Evolutionary conservation across 2,113 vertebrate species (phyloP), one percentile per base, ranked within the genome.

Genomic region (Elephantulus edwardii): DNA sequence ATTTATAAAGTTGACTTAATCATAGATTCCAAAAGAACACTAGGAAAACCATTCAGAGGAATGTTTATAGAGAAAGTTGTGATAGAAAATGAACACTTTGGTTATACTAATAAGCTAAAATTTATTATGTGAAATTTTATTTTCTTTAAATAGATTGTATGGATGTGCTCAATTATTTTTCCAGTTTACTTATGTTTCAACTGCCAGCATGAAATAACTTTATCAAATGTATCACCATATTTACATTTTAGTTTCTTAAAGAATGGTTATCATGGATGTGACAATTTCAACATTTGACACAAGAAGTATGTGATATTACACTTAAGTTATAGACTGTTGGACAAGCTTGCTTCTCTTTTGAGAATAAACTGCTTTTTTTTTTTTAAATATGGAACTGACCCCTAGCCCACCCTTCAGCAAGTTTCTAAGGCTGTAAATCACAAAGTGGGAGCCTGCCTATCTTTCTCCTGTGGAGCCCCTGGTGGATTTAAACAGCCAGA

Each of bases 231-330:
- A 58, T 62, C 84, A 92, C 20, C 78, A 7, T 46, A 81, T 33
- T 91, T n/a, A n/a, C 46, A n/a, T 64, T 93, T 85, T 71, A 52
- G 62, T 64, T 83, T 64, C 83, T n/a, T 13, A 58, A 74, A 68
- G 86, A 91, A 56, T 33, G n/a, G 10, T 62, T 26, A 81, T 9
- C 28, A 19, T 75, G 44, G 16, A 75, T 75, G 48, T 76, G 8
- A 80, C 24, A 54, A n/a, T 14, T 42, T 68, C 28, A 89, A 54
- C 4, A 82, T 48, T 58, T 77, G 8, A 42, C 20, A 26, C 38
- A n/a, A 60, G 13, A 81, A 7, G 11, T 11, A 35, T 40, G 19
- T 16, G 48, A 83, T 20, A 83, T 46, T 68, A n/a, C n/a, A 64
- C 22, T 46, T 17, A 91, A 72, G 60, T 38, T 70, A 62, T 6